phyloP scores from a whole-genome alignment of 2,113 vertebrate genomes.

The Macaca nemestrina region DNA sequence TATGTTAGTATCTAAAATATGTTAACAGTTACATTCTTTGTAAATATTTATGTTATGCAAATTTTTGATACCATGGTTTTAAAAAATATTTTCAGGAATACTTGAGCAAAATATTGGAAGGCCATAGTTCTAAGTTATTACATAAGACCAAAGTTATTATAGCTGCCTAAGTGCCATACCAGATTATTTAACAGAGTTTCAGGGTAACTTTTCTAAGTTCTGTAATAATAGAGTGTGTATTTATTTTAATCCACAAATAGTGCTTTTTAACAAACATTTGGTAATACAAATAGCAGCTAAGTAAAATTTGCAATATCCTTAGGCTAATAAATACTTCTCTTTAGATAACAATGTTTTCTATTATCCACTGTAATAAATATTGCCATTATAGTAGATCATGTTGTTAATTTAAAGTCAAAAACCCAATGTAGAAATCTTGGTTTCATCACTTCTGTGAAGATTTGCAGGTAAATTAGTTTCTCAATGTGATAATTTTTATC shows the following conservation, averaged over 20 bases:
- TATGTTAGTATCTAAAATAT: neutral
- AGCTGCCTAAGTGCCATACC: neutral
- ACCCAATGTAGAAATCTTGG: neutral
- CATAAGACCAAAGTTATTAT: neutral
- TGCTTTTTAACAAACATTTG: neutral
- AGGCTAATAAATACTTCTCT: neutral
- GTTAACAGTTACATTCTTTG: neutral
- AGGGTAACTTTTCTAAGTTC: neutral
- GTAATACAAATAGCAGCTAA: neutral
- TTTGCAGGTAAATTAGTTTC: neutral
- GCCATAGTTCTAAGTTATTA: neutral
- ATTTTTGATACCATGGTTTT: neutral
- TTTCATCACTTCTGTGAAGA: neutral
- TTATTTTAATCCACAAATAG: neutral
- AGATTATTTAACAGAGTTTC: neutral
- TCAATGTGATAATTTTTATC: neutral
- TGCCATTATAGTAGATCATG: neutral
- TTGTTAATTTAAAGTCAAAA: neutral
- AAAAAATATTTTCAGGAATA: neutral
- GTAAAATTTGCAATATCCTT: neutral
- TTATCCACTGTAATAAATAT: neutral
- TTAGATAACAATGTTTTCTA: neutral
- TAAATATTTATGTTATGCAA: neutral
- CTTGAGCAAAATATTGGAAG: neutral
- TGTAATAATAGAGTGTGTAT: neutral